Evolutionary conservation across 2,888 invertebrate species (phyloP).

Genomic region (Heliconius charithonia): DNA sequence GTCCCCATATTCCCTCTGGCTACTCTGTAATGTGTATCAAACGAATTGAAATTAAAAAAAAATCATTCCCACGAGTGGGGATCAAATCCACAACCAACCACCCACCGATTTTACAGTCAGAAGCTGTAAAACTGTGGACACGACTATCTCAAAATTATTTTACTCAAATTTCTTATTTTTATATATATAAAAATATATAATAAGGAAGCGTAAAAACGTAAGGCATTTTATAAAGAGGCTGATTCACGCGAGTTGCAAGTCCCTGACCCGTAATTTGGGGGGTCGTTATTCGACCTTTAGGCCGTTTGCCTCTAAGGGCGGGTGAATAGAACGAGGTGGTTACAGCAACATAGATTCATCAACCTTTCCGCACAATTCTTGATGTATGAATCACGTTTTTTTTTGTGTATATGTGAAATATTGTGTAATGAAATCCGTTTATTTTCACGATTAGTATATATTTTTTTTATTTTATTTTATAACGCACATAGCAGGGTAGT

Average conservation of each 20-base stretch:
- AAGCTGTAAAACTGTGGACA: too few species aligned
- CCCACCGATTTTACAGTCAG: too few species aligned
- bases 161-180: too few species aligned
- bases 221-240: not conserved
- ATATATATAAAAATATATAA: not conserved
- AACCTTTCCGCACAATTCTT: not conserved
- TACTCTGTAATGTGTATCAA: too few species aligned
- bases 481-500: not conserved
- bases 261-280: slow-evolving; percentile 44
- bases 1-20: too few species aligned
- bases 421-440: not conserved
- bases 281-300: slow-evolving; percentile 54
- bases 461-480: not conserved
- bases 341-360: not conserved
- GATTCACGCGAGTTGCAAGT: slow-evolving; percentile 15
- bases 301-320: slow-evolving; percentile 51
- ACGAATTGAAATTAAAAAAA: too few species aligned
- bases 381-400: not conserved
- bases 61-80: too few species aligned
- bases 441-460: not conserved
- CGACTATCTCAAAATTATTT: too few species aligned
- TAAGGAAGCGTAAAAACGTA: not conserved
- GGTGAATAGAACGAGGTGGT: slow-evolving; percentile 42
- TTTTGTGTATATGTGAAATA: not conserved
- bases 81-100: too few species aligned